Evolutionary conservation across 2,888 invertebrate species (phyloP), one percentile per base, ranked within the genome.

Genomic region (Eubasilissa splendida): DNA sequence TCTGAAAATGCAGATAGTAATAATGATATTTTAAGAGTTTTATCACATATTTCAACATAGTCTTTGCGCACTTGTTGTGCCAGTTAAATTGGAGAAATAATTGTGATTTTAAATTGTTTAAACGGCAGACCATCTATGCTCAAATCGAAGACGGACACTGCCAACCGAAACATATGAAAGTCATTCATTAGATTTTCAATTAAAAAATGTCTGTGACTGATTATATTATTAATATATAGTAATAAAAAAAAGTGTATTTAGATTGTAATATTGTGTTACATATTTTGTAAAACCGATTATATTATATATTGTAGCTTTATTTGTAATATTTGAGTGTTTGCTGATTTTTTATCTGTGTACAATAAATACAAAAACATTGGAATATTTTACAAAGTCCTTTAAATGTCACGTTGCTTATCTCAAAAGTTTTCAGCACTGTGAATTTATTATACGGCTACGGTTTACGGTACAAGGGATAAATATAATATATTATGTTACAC

Each of bases 191-290:
- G 70, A 80, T 78, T 82, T 82, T 76, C 77, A 78, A 65, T 78
- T 78, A 78, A 14, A 77, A 82, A 78, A 74, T 82, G 71, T 73
- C 80, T 79, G 78, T 80, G 83, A 83, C 83, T 83, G 83, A 83
- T 80, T 79, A 79, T 80, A 79, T 79, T 66, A 76, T 54, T 66
- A 65, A 79, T 80, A 80, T 54, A 63, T 63, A 79, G 65, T 42
- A 54, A 76, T 76, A 70, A 68, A 58, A 42, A 42, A 76, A 82
- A 70, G 65, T 78, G 77, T 82, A 70, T 80, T 73, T 83, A 83
- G 80, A 77, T 71, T 79, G 81, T 83, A 83, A 68, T 77, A 75
- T 80, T 81, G 66, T 79, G 83, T 83, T 82, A 73, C 71, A 80
- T 82, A 80, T 82, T 82, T 82, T 82, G 75, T 82, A 82, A 82